Evolutionary conservation across 2,113 vertebrate species (phyloP).

Genomic region (Procapra przewalskii): DNA sequence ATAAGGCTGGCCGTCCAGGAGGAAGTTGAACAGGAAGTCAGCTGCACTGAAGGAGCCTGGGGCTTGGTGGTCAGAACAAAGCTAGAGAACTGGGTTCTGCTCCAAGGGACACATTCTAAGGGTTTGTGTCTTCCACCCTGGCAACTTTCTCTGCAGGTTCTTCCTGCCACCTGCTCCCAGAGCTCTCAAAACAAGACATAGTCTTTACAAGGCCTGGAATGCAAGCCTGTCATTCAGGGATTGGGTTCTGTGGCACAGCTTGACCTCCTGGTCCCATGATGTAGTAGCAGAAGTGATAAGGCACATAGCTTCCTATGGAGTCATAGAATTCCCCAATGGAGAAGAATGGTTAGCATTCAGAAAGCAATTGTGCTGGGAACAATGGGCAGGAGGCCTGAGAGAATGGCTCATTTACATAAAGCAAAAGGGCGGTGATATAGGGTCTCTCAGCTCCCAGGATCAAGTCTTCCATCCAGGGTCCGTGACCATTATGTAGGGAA

Average conservation of each 20-base stretch:
- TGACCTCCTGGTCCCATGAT: slow-evolving; percentile 77
- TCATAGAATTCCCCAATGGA: slow-evolving; percentile 77
- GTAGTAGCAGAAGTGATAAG: slow-evolving; percentile 62
- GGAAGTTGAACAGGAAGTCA: neutral
- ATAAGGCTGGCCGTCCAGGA: neutral
- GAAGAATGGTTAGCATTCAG: slow-evolving; percentile 72
- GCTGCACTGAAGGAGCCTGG: neutral
- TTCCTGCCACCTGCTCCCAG: slow-evolving; percentile 56
- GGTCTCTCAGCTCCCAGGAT: neutral
- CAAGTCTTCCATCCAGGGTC: neutral
- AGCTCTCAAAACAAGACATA: slow-evolving; percentile 21
- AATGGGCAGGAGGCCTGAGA: slow-evolving; percentile 1
- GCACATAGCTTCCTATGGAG: slow-evolving; percentile 78
- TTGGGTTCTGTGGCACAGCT: slow-evolving; percentile 66
- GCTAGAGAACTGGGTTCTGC: neutral
- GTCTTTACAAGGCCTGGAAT: slow-evolving; percentile 76
- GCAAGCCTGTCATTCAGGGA: slow-evolving; percentile 58
- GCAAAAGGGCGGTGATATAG: neutral
- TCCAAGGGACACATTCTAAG: neutral
- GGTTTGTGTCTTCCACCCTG: neutral
- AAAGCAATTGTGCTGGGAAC: slow-evolving; percentile 20
- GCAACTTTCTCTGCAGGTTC: neutral
- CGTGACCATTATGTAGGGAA: neutral
- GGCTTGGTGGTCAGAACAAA: neutral
- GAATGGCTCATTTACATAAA: neutral